Conservation (phyloP, 2,888 invertebrate species). For the Aspidiotus rigidus region DNA sequence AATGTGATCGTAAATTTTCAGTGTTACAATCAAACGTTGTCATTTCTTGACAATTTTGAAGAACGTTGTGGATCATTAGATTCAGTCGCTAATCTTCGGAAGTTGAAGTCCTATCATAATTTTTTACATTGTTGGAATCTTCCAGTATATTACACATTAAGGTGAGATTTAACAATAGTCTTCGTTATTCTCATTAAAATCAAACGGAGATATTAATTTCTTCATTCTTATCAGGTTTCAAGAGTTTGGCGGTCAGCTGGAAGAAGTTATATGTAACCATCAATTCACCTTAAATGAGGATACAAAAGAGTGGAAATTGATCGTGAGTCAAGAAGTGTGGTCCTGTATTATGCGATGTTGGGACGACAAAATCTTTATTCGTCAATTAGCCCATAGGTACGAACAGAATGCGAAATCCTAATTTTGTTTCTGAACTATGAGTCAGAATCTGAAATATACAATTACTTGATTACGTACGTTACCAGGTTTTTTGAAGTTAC, state of each 20-base stretch:
- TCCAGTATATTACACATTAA: slow-evolving; percentile 91
- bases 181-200: not conserved
- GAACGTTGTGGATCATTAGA: slow-evolving; percentile 53
- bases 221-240: slow-evolving; percentile 56
- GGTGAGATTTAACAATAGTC: slow-evolving; percentile 41
- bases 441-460: too few species aligned
- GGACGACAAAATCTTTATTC: slow-evolving; percentile 67
- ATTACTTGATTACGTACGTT: too few species aligned
- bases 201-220: slow-evolving; percentile 35
- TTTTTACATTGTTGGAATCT: slow-evolving; percentile 85
- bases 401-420: too few species aligned
- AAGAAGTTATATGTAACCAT: slow-evolving; percentile 44
- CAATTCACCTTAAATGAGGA: slow-evolving; percentile 33
- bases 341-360: slow-evolving; percentile 57
- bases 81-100: slow-evolving; percentile 52
- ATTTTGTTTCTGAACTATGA: too few species aligned
- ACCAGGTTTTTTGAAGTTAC: not conserved
- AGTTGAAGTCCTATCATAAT: slow-evolving; percentile 61
- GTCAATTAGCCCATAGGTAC: slow-evolving; percentile 57
- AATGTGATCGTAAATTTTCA: slow-evolving; percentile 38
- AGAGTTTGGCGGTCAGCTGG: slow-evolving; percentile 70
- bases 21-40: slow-evolving; percentile 67
- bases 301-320: slow-evolving; percentile 38
- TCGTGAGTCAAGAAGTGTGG: slow-evolving; percentile 48
- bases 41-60: slow-evolving; percentile 65